A percentile compares a stretch with the other conserved stretches of the same genome.
Conservation (phyloP, 2,888 invertebrate genomes). For the Gibbula magus region DNA sequence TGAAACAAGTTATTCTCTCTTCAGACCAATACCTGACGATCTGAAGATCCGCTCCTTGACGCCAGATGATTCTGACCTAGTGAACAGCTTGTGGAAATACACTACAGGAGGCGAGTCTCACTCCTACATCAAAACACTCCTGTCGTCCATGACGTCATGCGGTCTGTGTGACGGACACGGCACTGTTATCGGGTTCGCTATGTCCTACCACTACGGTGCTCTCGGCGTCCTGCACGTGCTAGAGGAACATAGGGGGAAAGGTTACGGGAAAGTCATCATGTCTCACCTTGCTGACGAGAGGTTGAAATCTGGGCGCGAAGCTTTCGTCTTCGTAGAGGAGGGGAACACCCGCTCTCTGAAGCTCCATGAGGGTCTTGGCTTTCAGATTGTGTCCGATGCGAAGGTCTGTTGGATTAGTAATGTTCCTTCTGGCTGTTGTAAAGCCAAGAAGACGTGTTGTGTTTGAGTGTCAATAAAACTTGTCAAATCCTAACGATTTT, state of each 20-base stretch:
- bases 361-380: background rate
- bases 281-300: background rate
- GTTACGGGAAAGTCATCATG: conserved; percentile 16
- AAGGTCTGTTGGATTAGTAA: background rate
- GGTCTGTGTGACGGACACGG: background rate
- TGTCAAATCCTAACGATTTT: background rate
- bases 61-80: background rate
- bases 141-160: background rate
- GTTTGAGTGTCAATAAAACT: background rate
- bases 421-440: background rate
- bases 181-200: background rate
- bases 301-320: background rate
- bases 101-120: background rate
- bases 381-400: background rate
- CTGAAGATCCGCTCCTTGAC: background rate
- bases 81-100: background rate
- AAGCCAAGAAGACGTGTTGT: background rate
- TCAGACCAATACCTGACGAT: background rate
- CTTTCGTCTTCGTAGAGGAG: background rate
- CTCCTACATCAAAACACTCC: conserved; percentile 14
- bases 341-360: background rate
- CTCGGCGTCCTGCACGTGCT: conserved; percentile 3
- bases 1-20: background rate
- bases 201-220: background rate
- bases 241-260: background rate